phyloP scores from a whole-genome alignment of 2,113 vertebrate species.

The Tonatia bakeri region DNA sequence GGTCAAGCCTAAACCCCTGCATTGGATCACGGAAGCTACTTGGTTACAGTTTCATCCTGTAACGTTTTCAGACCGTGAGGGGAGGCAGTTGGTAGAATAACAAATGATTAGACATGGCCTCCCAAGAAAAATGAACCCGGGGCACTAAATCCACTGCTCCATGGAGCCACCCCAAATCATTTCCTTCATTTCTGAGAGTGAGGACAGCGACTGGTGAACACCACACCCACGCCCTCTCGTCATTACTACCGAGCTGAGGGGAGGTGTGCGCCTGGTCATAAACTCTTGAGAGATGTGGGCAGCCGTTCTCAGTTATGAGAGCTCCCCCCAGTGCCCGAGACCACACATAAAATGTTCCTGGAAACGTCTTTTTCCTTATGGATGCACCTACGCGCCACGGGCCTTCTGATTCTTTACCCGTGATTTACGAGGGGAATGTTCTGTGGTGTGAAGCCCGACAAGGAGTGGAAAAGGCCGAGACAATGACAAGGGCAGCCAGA shows the following conservation, averaged over 20 bases:
- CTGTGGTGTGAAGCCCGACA: background rate
- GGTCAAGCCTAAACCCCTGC: no score
- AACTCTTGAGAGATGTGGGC: background rate
- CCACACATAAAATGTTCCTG: background rate
- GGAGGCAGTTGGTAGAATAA: background rate
- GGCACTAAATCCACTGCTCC: background rate
- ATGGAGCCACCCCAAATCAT: background rate
- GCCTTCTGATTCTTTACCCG: background rate
- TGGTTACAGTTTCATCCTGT: background rate
- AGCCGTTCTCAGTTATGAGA: background rate
- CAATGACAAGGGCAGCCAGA: background rate
- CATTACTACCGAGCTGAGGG: background rate
- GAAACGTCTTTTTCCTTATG: background rate
- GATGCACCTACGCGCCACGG: background rate
- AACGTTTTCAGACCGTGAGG: background rate
- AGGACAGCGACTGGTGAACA: background rate
- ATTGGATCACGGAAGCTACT: background rate
- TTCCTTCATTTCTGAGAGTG: background rate
- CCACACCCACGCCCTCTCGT: background rate
- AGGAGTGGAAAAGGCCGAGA: accelerated
- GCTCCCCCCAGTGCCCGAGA: background rate
- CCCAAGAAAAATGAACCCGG: background rate
- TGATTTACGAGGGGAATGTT: background rate
- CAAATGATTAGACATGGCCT: background rate
- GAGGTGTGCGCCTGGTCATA: background rate